Evolutionary conservation across 2,888 invertebrate species (phyloP).

Genomic region (Spodoptera picta): DNA sequence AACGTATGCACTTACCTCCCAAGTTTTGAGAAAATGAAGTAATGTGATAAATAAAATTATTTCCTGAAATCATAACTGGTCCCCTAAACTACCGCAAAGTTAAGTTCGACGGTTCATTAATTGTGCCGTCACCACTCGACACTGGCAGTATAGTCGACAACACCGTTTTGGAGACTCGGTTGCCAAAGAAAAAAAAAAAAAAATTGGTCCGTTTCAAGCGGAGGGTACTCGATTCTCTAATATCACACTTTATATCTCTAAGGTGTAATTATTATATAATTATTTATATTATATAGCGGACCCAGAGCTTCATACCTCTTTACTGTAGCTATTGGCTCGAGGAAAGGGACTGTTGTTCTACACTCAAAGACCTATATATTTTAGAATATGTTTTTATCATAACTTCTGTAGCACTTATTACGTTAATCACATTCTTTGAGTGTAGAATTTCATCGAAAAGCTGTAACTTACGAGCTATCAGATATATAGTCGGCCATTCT

Average conservation of each 20-base stretch:
- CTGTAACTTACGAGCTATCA: slow-evolving; percentile 29
- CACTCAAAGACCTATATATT: too few relatives aligned
- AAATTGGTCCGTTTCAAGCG: slow-evolving; percentile 39
- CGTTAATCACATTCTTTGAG: slow-evolving; percentile 17
- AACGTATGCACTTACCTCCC: not conserved
- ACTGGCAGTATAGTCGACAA: too few relatives aligned
- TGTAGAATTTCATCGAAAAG: slow-evolving; percentile 15
- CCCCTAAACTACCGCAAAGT: too few relatives aligned
- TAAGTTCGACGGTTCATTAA: too few relatives aligned
- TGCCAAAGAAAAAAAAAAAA: too few relatives aligned
- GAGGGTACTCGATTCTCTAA: slow-evolving; percentile 72
- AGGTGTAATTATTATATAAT: slow-evolving; percentile 59
- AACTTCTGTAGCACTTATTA: too few relatives aligned
- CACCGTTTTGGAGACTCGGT: too few relatives aligned
- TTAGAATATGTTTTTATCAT: too few relatives aligned
- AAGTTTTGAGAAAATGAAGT: slow-evolving; percentile 1
- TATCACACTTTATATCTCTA: slow-evolving; percentile 77
- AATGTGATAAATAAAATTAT: slow-evolving; percentile 7
- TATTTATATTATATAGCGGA: slow-evolving; percentile 44
- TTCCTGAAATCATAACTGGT: slow-evolving; percentile 13
- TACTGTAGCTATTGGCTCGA: slow-evolving; percentile 7
- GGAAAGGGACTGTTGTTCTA: slow-evolving; percentile 7
- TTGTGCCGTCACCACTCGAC: too few relatives aligned
- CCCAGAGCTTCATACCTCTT: slow-evolving; percentile 21
- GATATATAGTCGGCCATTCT: slow-evolving; percentile 27